phyloP scores from a whole-genome alignment of 2,797 vertebrate species.

The Mus minutoides region DNA sequence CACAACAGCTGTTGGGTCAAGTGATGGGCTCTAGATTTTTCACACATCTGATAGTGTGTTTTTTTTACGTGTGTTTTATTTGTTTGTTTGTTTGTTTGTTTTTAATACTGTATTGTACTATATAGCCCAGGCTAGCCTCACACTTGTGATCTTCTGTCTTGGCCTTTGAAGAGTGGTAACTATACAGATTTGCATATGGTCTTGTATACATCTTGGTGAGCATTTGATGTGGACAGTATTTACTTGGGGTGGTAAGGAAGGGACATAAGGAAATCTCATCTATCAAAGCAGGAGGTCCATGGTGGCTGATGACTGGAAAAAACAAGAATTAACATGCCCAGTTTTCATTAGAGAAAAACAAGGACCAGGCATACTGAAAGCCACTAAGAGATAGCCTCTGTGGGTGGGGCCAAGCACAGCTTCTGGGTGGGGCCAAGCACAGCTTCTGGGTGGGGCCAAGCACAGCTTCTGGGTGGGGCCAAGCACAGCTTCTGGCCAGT shows the following conservation, averaged over 20 bases:
- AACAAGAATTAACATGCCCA: neutral
- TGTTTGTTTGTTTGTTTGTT: neutral
- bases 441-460: neutral
- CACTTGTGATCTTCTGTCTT: neutral
- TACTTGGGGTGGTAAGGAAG: neutral
- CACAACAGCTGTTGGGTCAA: neutral
- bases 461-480: neutral
- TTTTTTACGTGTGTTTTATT: neutral
- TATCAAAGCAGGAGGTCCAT: neutral
- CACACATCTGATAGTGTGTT: neutral
- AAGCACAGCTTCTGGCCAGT: neutral
- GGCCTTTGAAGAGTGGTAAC: neutral
- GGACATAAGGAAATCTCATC: neutral
- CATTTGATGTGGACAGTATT: neutral
- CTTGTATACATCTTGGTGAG: neutral
- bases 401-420: neutral
- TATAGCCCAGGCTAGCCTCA: neutral
- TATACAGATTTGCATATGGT: neutral
- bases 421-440: too few species aligned
- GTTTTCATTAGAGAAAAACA: neutral
- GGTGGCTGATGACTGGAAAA: neutral
- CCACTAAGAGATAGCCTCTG: neutral
- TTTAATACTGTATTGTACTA: neutral
- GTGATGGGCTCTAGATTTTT: neutral
- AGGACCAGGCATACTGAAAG: neutral